phyloP scores from a whole-genome alignment of 2,113 vertebrate genomes.

The Halcyon senegalensis region DNA sequence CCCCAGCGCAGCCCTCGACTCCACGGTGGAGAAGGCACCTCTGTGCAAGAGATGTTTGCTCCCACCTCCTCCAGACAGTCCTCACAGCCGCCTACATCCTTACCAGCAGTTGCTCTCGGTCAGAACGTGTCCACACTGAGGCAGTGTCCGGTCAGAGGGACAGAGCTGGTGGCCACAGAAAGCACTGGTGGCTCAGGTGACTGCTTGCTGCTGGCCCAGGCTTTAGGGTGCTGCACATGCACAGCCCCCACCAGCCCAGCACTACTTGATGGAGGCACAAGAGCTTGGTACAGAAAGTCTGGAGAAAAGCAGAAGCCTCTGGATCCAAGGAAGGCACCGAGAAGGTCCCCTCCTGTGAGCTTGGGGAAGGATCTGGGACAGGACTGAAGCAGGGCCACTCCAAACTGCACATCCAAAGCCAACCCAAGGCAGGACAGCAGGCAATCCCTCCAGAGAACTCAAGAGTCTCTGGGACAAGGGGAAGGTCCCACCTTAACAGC shows the following conservation, averaged over 20 bases:
- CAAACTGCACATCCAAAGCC: neutral
- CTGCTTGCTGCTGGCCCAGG: neutral
- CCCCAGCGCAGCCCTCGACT: rapidly evolving
- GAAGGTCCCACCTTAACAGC: neutral
- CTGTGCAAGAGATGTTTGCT: neutral
- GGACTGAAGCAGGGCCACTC: rapidly evolving
- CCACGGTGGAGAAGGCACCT: neutral
- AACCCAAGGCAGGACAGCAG: neutral
- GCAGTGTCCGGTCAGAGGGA: neutral
- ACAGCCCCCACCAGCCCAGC: neutral
- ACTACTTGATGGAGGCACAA: neutral
- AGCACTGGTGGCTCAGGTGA: neutral
- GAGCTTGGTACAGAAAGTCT: neutral
- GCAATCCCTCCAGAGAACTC: neutral
- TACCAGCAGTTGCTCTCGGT: rapidly evolving
- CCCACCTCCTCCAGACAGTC: neutral
- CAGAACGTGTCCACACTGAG: neutral
- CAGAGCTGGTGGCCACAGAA: neutral
- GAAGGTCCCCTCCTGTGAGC: neutral
- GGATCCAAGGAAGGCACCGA: neutral
- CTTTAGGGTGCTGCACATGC: neutral
- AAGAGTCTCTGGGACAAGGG: neutral
- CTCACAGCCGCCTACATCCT: neutral
- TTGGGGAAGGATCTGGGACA: rapidly evolving
- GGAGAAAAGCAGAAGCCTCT: neutral